Conservation (phyloP, 2,888 invertebrate genomes). For the Biston stratarius region DNA sequence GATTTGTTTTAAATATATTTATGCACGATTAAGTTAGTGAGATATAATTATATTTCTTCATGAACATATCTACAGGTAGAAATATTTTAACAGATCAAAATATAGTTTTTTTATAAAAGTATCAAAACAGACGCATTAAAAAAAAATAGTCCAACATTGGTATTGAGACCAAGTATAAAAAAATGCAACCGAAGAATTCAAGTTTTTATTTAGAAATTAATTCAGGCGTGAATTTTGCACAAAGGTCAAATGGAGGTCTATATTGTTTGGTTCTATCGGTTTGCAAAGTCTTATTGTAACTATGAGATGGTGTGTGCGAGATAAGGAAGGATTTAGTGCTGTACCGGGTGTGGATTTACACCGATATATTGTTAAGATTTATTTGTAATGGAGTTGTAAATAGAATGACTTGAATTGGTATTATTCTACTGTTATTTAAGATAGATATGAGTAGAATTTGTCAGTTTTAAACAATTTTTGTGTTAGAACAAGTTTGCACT, state of each 20-base stretch:
- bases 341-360: constrained; percentile 41
- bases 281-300: constrained; percentile 43
- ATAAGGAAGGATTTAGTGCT: constrained; percentile 50
- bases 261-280: constrained; percentile 44
- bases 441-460: background rate
- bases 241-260: constrained; percentile 44
- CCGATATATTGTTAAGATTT: constrained; percentile 36
- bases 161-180: constrained; percentile 31
- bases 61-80: no score
- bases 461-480: no score
- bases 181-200: constrained; percentile 22
- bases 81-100: no score
- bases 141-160: constrained; percentile 44
- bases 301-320: constrained; percentile 49
- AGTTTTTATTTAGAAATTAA: constrained; percentile 43
- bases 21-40: no score
- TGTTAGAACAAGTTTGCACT: no score
- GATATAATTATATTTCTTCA: no score
- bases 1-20: no score
- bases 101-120: constrained; percentile 29
- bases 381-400: constrained; percentile 37
- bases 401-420: background rate
- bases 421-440: background rate
- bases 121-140: constrained; percentile 20
- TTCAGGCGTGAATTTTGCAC: constrained; percentile 49